phyloP scores from a whole-genome alignment of 2,888 invertebrate species.

The Campaea margaritaria region DNA sequence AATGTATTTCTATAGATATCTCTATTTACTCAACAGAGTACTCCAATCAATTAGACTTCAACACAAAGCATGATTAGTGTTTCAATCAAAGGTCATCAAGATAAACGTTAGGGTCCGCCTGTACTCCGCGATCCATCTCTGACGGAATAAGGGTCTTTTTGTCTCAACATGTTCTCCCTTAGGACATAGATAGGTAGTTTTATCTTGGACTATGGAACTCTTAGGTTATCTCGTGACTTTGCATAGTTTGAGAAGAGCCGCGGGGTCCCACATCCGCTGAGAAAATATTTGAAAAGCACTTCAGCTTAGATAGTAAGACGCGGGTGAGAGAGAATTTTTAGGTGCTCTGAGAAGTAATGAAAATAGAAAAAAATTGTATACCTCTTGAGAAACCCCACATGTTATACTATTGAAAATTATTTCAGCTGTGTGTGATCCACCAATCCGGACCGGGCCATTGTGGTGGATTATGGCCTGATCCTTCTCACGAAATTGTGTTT shows the following conservation, averaged over 20 bases:
- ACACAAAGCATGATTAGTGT: conserved; percentile 24
- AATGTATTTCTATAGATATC: background rate
- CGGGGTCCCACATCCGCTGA: conserved; percentile 17
- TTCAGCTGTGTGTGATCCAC: no score
- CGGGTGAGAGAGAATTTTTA: no score
- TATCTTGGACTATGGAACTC: no score
- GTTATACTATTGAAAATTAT: no score
- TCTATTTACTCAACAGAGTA: background rate
- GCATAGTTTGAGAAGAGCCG: conserved; percentile 19
- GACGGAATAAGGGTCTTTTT: conserved; percentile 14
- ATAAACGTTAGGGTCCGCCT: conserved; percentile 13
- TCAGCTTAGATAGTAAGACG: conserved; percentile 11
- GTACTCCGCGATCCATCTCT: conserved; percentile 13
- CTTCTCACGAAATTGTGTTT: no score
- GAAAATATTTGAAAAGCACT: conserved; percentile 41
- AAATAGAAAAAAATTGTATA: no score
- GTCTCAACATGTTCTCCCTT: conserved; percentile 15
- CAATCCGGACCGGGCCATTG: no score
- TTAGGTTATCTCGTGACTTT: conserved; percentile 31
- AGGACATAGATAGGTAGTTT: conserved; percentile 12
- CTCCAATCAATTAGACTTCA: conserved; percentile 11
- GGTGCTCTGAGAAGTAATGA: no score
- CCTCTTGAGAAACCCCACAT: no score
- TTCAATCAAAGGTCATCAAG: conserved; percentile 26
- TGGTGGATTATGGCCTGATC: no score